These are phyloP conservation scores for Nannobrachium achirus DNA, from an alignment of 2,113 vertebrate genomes.

Conservation along the genomic window DNA sequence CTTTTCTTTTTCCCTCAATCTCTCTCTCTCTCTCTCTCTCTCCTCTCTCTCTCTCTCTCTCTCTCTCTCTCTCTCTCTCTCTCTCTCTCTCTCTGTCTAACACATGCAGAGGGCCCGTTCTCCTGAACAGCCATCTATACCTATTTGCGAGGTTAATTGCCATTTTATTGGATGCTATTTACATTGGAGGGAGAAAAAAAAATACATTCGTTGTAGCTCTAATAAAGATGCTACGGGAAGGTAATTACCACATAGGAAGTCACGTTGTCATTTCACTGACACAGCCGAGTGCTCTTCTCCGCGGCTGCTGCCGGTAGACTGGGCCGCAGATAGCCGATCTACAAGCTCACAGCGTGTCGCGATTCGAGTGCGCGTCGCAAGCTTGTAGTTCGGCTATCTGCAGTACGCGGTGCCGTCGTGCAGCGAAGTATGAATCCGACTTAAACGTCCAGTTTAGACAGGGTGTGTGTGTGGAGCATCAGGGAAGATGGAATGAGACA, in stretches of 20 bases:
- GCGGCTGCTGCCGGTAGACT: conserved; percentile 55
- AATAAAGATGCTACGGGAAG: conserved; percentile 76
- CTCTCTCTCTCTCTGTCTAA: conserved; percentile 13
- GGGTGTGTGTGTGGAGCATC: conserved; percentile 55
- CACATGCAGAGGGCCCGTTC: conserved; percentile 41
- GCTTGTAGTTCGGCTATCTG: no score
- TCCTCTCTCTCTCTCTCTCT: conserved; percentile 18
- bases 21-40: conserved; percentile 21
- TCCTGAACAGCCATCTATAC: conserved; percentile 74
- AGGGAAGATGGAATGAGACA: conserved; percentile 28
- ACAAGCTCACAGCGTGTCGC: no score
- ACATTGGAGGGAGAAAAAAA: no score
- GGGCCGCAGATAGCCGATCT: background rate
- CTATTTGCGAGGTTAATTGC: conserved; percentile 82
- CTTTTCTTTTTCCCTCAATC: conserved; percentile 1
- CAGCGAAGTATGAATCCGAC: no score
- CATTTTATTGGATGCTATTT: conserved; percentile 79
- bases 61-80: conserved; percentile 14
- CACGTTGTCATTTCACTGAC: conserved; percentile 65
- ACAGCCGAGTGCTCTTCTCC: conserved; percentile 64
- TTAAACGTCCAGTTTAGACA: conserved; percentile 65
- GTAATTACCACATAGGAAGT: conserved; percentile 78
- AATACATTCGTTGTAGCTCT: conserved; percentile 73
- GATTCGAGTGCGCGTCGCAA: no score
- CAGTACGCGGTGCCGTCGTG: no score